A percentile compares a stretch with the other conserved stretches of the same genome.
These are phyloP conservation scores for Petrocephalus schoutedeni DNA, from an alignment of 2,797 vertebrate genomes.

Conservation along the genomic window DNA sequence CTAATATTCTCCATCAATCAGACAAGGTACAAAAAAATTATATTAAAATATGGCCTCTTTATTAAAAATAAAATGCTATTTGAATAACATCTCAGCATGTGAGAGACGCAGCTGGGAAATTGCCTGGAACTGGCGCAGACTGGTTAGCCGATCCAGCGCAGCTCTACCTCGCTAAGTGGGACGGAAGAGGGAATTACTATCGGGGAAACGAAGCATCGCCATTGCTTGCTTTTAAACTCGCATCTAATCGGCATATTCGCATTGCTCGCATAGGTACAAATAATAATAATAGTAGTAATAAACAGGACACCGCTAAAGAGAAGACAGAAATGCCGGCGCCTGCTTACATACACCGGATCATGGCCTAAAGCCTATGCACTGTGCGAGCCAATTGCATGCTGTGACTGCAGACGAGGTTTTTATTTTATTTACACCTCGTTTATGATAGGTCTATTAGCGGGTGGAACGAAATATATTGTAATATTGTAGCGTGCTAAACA, in stretches of 20 bases:
- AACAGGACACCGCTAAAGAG: background rate
- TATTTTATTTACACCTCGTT: background rate
- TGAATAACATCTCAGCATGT: background rate
- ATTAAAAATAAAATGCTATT: background rate
- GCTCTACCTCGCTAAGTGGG: background rate
- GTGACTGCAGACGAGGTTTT: background rate
- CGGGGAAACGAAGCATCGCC: background rate
- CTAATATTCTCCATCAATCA: background rate
- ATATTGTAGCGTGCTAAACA: background rate
- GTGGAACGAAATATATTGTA: background rate
- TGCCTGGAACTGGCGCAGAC: background rate
- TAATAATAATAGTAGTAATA: background rate
- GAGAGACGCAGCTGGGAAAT: background rate
- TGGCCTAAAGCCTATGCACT: conserved; percentile 4
- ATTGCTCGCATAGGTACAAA: background rate
- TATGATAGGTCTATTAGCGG: background rate
- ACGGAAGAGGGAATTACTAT: background rate
- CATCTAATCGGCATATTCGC: background rate
- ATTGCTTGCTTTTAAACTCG: background rate
- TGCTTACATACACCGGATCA: background rate
- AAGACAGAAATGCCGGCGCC: background rate
- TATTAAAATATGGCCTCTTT: background rate
- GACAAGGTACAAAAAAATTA: background rate
- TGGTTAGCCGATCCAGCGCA: background rate
- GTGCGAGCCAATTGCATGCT: background rate